A percentile compares a stretch with the other conserved stretches of the same genome.
These are phyloP conservation scores for Nesogale talazaci DNA, from an alignment of 2,113 vertebrate genomes.

Conservation along the genomic window DNA sequence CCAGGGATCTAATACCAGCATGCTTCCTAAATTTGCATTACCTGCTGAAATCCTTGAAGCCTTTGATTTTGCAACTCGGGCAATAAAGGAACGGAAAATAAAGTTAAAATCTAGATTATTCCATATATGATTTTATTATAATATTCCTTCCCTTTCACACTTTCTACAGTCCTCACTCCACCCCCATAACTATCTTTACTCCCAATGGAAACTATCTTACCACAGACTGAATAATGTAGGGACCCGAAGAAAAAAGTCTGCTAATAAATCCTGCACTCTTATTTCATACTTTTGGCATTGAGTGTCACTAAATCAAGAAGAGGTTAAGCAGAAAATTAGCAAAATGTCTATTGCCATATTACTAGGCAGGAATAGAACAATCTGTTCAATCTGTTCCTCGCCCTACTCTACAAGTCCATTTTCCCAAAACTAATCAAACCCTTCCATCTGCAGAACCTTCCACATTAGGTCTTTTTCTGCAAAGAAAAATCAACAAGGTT, in stretches of 20 bases:
- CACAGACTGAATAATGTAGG: neutral
- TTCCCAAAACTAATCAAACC: neutral
- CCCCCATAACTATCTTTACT: neutral
- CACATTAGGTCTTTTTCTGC: neutral
- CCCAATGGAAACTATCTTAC: neutral
- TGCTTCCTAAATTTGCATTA: neutral
- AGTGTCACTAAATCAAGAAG: constrained; percentile 26
- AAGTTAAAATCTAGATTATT: neutral
- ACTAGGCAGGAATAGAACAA: constrained; percentile 30
- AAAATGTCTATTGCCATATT: neutral
- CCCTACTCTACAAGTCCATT: neutral
- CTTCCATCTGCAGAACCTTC: constrained; percentile 32
- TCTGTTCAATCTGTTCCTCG: constrained; percentile 20
- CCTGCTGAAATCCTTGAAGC: neutral
- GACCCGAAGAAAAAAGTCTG: neutral
- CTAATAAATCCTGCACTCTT: neutral
- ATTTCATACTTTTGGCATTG: constrained; percentile 15
- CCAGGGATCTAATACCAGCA: neutral
- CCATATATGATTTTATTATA: neutral
- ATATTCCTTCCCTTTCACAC: neutral
- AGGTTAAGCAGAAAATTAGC: constrained; percentile 1
- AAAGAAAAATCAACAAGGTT: constrained; percentile 32
- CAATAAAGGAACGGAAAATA: neutral
- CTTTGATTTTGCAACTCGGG: neutral
- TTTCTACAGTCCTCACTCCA: neutral